Percentiles rank a stretch among this genome's conserved stretches.
These are phyloP conservation scores for Enteromius unitaeniatus DNA, from an alignment of 2,797 vertebrate species.

Conservation along the genomic window DNA sequence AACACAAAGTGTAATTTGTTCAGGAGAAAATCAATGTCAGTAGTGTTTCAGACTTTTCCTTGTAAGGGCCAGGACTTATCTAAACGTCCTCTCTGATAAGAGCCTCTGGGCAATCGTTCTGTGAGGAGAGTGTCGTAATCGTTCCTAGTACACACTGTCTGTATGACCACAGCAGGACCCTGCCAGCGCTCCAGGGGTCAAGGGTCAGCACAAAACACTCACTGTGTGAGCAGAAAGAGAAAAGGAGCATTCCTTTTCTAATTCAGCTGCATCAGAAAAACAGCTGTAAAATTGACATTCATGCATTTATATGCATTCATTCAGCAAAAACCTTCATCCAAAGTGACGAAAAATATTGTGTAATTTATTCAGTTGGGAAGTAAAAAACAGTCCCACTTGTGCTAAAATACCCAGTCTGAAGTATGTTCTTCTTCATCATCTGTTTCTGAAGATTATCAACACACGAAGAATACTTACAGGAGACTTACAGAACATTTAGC, in stretches of 20 bases:
- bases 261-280: neutral
- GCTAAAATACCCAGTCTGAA: neutral
- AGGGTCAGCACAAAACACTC: conserved; percentile 56
- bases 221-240: neutral
- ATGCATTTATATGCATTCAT: neutral
- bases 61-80: conserved; percentile 14
- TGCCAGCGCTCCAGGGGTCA: conserved; percentile 67
- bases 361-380: neutral
- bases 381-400: neutral
- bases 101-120: conserved; percentile 38
- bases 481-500: neutral
- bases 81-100: conserved; percentile 39
- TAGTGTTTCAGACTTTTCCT: neutral
- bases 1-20: conserved; percentile 29
- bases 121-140: conserved; percentile 57
- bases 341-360: neutral
- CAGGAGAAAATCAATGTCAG: conserved; percentile 32
- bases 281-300: neutral
- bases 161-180: conserved; percentile 52
- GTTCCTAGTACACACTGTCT: conserved; percentile 53
- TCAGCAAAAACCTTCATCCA: neutral
- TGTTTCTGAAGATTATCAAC: neutral
- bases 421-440: neutral
- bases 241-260: neutral
- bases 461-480: neutral